Evolutionary conservation across 2,113 vertebrate genomes (phyloP).

Genomic region (Galbula dea): DNA sequence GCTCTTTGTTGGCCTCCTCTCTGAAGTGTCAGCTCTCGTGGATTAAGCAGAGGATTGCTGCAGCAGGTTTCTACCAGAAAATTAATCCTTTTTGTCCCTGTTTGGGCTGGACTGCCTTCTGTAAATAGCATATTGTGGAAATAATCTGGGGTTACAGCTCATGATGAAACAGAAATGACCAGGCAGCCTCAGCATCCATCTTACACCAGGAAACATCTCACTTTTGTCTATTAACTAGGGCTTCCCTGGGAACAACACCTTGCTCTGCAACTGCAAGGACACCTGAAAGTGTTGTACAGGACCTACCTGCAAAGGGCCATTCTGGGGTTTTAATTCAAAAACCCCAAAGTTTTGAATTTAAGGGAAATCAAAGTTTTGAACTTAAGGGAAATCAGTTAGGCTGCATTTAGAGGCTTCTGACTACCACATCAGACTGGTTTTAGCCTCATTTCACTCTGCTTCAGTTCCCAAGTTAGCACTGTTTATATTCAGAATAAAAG

Average conservation of each 20-base stretch:
- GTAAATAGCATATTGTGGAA: background rate
- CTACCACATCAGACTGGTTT: background rate
- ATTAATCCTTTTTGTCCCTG: background rate
- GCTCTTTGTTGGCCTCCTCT: background rate
- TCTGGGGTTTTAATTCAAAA: background rate
- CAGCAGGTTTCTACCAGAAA: background rate
- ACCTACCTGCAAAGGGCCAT: background rate
- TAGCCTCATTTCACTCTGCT: background rate
- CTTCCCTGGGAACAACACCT: background rate
- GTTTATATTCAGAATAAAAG: background rate
- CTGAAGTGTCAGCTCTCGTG: background rate
- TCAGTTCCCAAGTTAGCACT: background rate
- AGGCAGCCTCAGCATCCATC: background rate
- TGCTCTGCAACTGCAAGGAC: background rate
- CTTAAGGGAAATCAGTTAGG: background rate
- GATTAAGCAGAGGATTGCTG: background rate
- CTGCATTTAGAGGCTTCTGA: background rate
- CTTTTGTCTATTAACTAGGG: fast-evolving
- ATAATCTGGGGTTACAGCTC: background rate
- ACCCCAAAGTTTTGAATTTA: background rate
- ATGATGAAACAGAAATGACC: background rate
- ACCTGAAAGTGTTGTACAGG: background rate
- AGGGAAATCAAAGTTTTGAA: background rate
- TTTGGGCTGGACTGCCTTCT: background rate
- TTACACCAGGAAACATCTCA: background rate